These are phyloP conservation scores for Sebastiscus tertius DNA, from an alignment of 2,797 vertebrate genomes.

Conservation along the genomic window DNA sequence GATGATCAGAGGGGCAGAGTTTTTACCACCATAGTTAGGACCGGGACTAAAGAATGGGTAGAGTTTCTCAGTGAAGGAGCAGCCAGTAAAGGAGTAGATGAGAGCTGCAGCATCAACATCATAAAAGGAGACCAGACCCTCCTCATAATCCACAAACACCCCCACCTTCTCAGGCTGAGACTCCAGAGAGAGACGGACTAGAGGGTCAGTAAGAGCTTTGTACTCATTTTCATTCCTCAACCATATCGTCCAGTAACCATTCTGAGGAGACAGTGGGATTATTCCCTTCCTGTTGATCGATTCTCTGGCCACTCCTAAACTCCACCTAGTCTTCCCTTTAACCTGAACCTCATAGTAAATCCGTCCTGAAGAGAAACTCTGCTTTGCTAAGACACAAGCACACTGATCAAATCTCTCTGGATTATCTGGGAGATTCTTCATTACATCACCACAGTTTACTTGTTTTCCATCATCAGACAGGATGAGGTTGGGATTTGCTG, in stretches of 20 bases:
- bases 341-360: not conserved
- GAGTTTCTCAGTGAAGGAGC: not conserved
- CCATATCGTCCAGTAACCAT: not conserved
- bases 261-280: not conserved
- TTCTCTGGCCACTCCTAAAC: not conserved
- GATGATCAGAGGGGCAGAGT: not conserved
- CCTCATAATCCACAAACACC: constrained; percentile 2
- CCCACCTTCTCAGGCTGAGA: not conserved
- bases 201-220: fast-evolving
- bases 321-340: not conserved
- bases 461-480: not conserved
- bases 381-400: not conserved
- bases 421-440: not conserved
- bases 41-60: not conserved
- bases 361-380: not conserved
- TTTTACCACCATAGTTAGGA: not conserved
- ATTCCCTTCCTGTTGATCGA: not conserved
- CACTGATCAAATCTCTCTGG: fast-evolving
- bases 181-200: not conserved
- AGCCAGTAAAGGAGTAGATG: not conserved
- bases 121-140: not conserved
- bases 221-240: not conserved
- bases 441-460: not conserved
- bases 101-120: not conserved
- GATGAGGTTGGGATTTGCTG: not conserved